phyloP scores from a whole-genome alignment of 2,888 invertebrate species.

The Chydorus sphaericus region DNA sequence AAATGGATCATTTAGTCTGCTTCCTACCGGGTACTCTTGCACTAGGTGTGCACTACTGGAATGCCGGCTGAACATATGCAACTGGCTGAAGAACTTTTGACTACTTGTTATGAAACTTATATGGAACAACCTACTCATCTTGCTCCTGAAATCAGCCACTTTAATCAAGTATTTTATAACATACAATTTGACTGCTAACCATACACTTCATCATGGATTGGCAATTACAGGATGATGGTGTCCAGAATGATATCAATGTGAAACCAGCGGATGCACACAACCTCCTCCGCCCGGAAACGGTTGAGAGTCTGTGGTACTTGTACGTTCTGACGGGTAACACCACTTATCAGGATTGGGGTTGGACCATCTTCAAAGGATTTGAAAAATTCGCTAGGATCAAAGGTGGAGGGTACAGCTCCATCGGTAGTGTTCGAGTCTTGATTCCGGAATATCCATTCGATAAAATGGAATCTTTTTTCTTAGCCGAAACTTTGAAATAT shows the following conservation, averaged over 20 bases:
- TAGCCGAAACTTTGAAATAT: conserved; percentile 96
- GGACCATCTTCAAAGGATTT: conserved; percentile 89
- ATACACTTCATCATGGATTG: too few relatives aligned
- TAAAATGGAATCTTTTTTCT: conserved; percentile 95
- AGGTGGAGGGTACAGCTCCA: conserved; percentile 77
- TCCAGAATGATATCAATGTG: conserved; percentile 73
- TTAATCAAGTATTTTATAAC: conserved; percentile 71
- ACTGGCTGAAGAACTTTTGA: conserved; percentile 70
- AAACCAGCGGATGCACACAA: conserved; percentile 89
- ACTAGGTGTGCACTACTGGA: conserved; percentile 71
- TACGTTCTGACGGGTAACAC: conserved; percentile 87
- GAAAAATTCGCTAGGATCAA: conserved; percentile 84
- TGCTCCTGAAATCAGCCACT: conserved; percentile 93
- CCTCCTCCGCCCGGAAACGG: conserved; percentile 84
- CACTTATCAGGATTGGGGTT: conserved; percentile 95
- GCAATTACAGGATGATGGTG: too few relatives aligned
- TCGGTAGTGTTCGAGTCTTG: conserved; percentile 73
- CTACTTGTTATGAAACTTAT: conserved; percentile 92
- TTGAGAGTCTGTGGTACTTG: conserved; percentile 93
- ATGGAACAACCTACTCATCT: conserved; percentile 81
- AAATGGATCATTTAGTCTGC: conserved; percentile 97
- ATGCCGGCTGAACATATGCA: conserved; percentile 71
- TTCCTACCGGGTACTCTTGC: conserved; percentile 88
- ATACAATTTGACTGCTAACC: too few relatives aligned
- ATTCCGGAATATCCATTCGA: conserved; percentile 66